Evolutionary conservation across 2,888 invertebrate genomes (phyloP).

Genomic region (Pachliopta kotzebuea): DNA sequence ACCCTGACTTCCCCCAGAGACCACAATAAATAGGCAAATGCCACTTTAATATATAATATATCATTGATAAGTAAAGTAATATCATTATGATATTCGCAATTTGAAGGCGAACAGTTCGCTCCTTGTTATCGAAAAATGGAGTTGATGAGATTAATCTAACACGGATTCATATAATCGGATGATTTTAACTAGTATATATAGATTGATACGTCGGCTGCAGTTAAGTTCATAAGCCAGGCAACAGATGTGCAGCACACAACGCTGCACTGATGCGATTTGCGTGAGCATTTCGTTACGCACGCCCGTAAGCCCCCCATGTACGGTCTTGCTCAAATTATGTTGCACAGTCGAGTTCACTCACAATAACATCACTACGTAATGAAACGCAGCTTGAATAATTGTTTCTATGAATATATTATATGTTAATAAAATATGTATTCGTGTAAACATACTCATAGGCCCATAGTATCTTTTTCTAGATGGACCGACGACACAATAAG

Average conservation of each 20-base stretch:
- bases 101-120: no score
- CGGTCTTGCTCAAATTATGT: conserved; percentile 32
- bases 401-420: neutral
- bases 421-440: neutral
- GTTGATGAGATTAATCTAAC: neutral
- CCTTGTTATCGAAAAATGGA: neutral
- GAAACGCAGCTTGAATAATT: conserved; percentile 15
- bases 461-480: no score
- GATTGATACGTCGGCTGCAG: conserved; percentile 22
- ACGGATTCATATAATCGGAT: neutral
- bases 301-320: conserved; percentile 55
- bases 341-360: conserved; percentile 25
- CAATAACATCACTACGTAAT: conserved; percentile 25
- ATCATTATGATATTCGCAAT: no score
- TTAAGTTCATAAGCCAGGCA: conserved; percentile 57
- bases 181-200: neutral
- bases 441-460: no score
- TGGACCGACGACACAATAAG: no score
- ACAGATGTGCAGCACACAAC: conserved; percentile 61
- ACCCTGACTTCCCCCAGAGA: no score
- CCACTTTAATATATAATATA: no score
- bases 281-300: conserved; percentile 62
- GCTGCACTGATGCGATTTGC: conserved; percentile 64
- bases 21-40: no score
- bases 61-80: no score